These are phyloP conservation scores for Cheilosia grossa DNA, from an alignment of 2,888 invertebrate genomes.

Conservation along the genomic window DNA sequence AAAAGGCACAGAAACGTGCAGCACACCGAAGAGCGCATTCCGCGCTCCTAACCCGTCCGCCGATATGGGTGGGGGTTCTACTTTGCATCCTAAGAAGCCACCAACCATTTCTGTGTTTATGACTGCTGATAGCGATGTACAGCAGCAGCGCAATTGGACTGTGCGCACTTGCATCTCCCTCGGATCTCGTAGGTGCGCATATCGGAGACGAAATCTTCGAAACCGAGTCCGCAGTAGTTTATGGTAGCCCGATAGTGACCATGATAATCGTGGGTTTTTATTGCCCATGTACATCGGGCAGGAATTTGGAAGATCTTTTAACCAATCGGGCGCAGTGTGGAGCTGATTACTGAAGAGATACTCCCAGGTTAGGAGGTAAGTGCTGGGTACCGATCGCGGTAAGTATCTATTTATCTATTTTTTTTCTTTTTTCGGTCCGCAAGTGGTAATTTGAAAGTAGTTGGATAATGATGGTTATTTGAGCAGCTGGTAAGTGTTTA, in stretches of 20 bases:
- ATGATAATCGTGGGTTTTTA: slow-evolving; percentile 67
- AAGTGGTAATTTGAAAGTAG: slow-evolving; percentile 68
- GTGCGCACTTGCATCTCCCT: slow-evolving; percentile 69
- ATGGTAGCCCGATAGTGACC: slow-evolving; percentile 68
- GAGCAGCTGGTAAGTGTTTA: slow-evolving; percentile 67
- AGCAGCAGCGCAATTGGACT: slow-evolving; percentile 69
- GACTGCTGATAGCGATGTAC: slow-evolving; percentile 60
- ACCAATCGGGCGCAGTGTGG: slow-evolving; percentile 28
- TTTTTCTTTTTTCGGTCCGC: slow-evolving; percentile 50
- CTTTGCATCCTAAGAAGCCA: slow-evolving; percentile 69
- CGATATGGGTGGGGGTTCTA: slow-evolving; percentile 21
- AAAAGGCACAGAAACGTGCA: slow-evolving; percentile 72
- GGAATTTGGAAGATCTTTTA: slow-evolving; percentile 24
- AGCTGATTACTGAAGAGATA: slow-evolving; percentile 22
- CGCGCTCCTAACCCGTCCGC: neutral
- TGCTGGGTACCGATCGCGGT: slow-evolving; percentile 25
- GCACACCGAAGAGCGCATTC: slow-evolving; percentile 22
- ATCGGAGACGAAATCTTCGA: slow-evolving; percentile 60
- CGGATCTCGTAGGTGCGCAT: slow-evolving; percentile 53
- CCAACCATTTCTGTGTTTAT: slow-evolving; percentile 66
- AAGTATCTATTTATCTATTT: slow-evolving; percentile 48
- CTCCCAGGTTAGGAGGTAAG: slow-evolving; percentile 49
- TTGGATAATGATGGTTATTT: slow-evolving; percentile 70
- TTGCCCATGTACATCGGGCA: slow-evolving; percentile 20
- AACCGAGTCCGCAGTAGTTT: slow-evolving; percentile 56